Evolutionary conservation across 35 echinoderm and acorn worm species (phyloP), one percentile per base, ranked within the genome.

Genomic region (Apostichopus californicus): DNA sequence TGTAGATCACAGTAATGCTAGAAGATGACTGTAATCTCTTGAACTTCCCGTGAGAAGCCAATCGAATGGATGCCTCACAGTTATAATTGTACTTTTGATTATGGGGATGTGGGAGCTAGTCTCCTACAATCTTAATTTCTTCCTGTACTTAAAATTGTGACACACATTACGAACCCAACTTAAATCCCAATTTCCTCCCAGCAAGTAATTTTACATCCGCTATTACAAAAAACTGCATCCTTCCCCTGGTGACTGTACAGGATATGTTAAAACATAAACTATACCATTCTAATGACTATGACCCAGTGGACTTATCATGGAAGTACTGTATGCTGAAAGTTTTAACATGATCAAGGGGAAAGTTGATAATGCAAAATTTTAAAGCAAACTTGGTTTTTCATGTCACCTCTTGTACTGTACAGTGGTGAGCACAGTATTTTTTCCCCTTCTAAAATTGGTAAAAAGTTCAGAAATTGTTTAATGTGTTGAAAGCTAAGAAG

Each of bases 221-320:
- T 85, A 55, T 85, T 58, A 85, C 57, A 59, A 85, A 85, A 81
- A 85, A 85, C 56, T 85, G 57, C 81, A 85, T 85, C 81, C 81
- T 85, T 85, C 81, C 80, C 56, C n/a, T 85, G 14, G 55, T 85
- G 81, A 85, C 81, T 85, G 81, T 85, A 85, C 81, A 85, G 81
- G 81, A 85, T 85, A 59, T 85, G 81, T 85, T 85, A 54, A 58
- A 59, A 85, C 81, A 85, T 58, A n/a, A 59, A 58, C 81, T 59
- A 22, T 85, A 55, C 57, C 57, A 85, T 59, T 85, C 17, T 55
- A 85, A 75, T 75, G n/a, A 18, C 21, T 75, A 75, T 75, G 6
- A 75, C 71, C 71, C 71, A 75, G 20, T 75, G 17, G 13, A 22
- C n/a, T 75, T 22, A 20, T 75, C 17, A 75, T 75, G 71, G 6